Evolutionary conservation across 2,797 vertebrate genomes (phyloP).

Genomic region (Anisognathus igniventris): DNA sequence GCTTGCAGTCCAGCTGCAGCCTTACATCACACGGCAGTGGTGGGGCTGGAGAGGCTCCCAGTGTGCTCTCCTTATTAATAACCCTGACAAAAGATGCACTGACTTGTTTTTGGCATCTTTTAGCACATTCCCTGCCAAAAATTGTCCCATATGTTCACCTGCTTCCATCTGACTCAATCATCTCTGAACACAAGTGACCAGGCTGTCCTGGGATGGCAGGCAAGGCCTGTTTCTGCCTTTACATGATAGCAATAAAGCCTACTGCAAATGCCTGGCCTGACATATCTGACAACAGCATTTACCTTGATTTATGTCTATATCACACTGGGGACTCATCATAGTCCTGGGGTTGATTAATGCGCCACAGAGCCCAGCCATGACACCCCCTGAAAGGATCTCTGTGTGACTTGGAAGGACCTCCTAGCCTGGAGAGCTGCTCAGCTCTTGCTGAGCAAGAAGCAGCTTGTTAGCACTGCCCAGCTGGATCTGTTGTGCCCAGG

Average conservation of each 20-base stretch:
- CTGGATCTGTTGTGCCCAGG: neutral
- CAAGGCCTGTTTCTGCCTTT: neutral
- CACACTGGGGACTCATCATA: neutral
- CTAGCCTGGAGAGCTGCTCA: neutral
- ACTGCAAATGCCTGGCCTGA: neutral
- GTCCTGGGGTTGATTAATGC: neutral
- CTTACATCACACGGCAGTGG: neutral
- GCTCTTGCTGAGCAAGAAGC: neutral
- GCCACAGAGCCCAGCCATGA: neutral
- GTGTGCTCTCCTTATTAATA: neutral
- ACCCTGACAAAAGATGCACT: neutral
- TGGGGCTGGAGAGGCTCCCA: neutral
- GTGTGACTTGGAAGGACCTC: neutral
- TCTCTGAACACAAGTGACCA: neutral
- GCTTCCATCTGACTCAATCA: neutral
- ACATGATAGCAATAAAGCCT: rapidly evolving
- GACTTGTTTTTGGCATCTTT: neutral
- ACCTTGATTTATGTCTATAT: neutral
- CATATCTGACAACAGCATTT: neutral
- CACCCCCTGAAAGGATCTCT: neutral
- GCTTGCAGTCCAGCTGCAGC: neutral
- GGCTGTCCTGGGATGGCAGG: neutral
- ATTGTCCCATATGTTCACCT: neutral
- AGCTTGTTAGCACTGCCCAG: neutral
- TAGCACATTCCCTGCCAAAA: neutral